Evolutionary conservation across 2,797 vertebrate genomes (phyloP).

Genomic region (Enteromius afrohamiltoni): DNA sequence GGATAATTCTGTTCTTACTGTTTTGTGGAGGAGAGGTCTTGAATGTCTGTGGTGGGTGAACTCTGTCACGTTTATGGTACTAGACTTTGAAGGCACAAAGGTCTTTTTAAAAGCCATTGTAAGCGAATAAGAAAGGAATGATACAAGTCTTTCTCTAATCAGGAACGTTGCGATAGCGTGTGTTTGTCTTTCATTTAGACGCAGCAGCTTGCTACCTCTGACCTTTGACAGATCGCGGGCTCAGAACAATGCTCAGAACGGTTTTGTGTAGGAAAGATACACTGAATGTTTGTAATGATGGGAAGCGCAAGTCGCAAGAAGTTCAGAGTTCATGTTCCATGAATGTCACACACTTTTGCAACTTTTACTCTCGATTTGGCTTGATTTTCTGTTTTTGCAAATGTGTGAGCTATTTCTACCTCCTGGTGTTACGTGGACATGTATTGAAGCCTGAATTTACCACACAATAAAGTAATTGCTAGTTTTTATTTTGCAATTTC

Average conservation of each 20-base stretch:
- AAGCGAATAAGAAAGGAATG: constrained; percentile 23
- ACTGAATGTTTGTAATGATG: constrained; percentile 24
- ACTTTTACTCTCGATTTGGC: constrained; percentile 15
- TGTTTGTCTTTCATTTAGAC: constrained; percentile 24
- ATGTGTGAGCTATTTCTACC: constrained; percentile 59
- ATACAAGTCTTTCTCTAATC: constrained; percentile 18
- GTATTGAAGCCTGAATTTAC: too few relatives aligned
- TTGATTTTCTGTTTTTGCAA: constrained; percentile 32
- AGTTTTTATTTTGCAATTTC: not conserved
- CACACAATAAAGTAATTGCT: not conserved
- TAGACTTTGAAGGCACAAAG: constrained; percentile 32
- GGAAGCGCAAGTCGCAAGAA: constrained; percentile 19
- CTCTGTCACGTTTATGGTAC: constrained; percentile 33
- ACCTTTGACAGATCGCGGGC: constrained; percentile 2
- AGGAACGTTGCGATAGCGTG: constrained; percentile 3
- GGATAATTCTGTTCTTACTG: constrained; percentile 55
- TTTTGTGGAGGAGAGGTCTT: constrained; percentile 28
- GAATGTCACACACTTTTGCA: constrained; percentile 23
- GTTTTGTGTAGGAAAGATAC: constrained; percentile 8
- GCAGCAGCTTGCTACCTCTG: constrained; percentile 15
- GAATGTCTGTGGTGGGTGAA: constrained; percentile 19
- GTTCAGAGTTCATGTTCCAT: constrained; percentile 1
- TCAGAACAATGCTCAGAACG: not conserved
- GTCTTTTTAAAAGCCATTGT: constrained; percentile 31
- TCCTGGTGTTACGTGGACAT: constrained; percentile 52